Evolutionary conservation across 2,797 vertebrate species (phyloP), one percentile per base, ranked within the genome.

Genomic region (Trichosurus vulpecula): DNA sequence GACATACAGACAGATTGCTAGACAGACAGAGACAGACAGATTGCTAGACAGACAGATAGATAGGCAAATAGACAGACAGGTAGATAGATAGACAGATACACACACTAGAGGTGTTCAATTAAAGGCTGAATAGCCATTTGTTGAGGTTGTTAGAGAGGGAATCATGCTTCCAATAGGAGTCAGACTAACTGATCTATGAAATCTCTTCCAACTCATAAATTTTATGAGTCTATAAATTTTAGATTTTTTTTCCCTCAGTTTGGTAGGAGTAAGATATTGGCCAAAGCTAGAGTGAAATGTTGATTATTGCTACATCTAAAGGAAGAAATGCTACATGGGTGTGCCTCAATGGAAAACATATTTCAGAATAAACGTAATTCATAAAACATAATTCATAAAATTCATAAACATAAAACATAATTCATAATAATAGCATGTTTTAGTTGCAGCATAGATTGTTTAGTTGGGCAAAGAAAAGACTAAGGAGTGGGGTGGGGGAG

Each of bases 141-240:
- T 47, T 81, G 74, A 47, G 19, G 19, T 41, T 81, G 19, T 81
- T 81, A 81, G 74, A 47, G n/a, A 87, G 41, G 41, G 22, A 47
- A 41, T 11, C 19, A 81, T 41, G n/a, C 19, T 81, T 81, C n/a
- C 22, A 81, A 81, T 19, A 81, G 66, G 74, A 87, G 10, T 51
- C 41, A 51, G 41, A 87, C 22, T 27, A 87, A 87, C 74, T 51
- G 41, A 51, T 87, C 74, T 87, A 51, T 87, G 74, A 87, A 87
- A 87, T 87, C 74, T 87, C 74, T 87, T 87, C 10, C 74, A 87
- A 87, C 22, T 87, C 74, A 87, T 87, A 87, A 87, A 51, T 87
- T 87, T 87, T 87, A 87, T 87, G 22, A 87, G 22, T 87, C 22
- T 51, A 87, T 87, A 87, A 87, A 87, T 87, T 87, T 51, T 27